phyloP scores from a whole-genome alignment of 2,113 vertebrate genomes.

The Lycaon pictus region DNA sequence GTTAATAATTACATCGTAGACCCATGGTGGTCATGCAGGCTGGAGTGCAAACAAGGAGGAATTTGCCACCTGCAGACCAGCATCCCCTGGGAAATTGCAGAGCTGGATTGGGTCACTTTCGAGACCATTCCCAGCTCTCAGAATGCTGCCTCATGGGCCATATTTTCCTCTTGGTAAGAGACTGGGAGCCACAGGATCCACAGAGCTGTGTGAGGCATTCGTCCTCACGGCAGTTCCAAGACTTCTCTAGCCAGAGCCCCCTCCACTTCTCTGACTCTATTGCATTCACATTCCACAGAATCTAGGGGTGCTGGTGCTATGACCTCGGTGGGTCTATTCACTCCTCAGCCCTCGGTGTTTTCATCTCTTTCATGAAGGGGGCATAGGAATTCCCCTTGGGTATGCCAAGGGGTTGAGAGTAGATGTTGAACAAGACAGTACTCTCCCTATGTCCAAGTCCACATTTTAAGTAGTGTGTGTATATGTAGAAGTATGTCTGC shows the following conservation, averaged over 20 bases:
- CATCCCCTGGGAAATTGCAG: background rate
- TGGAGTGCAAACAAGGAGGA: background rate
- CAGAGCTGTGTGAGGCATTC: background rate
- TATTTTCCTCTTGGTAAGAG: background rate
- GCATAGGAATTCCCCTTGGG: background rate
- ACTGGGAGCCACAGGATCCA: background rate
- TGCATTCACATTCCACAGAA: background rate
- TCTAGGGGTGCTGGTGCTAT: background rate
- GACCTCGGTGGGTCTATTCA: background rate
- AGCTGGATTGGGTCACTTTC: background rate
- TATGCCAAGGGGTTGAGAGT: background rate
- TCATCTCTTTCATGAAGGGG: background rate
- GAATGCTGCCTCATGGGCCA: background rate
- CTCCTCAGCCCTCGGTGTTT: background rate
- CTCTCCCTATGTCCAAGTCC: background rate
- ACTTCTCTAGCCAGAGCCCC: background rate
- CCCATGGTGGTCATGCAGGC: background rate
- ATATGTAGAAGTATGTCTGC: background rate
- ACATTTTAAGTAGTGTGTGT: background rate
- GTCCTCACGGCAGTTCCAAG: background rate
- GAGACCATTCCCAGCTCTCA: background rate
- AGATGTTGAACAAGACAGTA: background rate
- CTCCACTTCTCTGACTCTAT: background rate
- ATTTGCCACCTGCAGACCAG: background rate
- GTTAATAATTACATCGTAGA: fast-evolving